Conservation (phyloP, 2,797 vertebrate genomes). For the Platyrinchus mystaceus region DNA sequence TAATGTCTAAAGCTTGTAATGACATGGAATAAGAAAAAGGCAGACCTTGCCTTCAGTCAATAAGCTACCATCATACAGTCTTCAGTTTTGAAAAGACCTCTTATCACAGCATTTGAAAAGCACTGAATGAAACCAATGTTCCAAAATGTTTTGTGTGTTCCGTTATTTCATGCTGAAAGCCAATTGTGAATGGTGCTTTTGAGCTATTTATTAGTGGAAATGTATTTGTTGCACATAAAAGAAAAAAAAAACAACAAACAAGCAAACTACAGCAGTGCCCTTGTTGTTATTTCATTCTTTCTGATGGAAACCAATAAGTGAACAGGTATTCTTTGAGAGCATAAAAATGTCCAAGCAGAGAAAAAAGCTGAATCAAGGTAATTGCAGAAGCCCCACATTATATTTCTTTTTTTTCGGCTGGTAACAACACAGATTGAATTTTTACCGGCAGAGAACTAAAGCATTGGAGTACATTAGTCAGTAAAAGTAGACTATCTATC, state of each 20-base stretch:
- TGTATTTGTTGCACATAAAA: not conserved
- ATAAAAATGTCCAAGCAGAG: not conserved
- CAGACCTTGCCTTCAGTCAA: not conserved
- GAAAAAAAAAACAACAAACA: not conserved
- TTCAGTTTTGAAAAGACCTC: not conserved
- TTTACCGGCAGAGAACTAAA: not conserved
- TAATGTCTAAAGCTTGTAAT: not conserved
- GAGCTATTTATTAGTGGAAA: not conserved
- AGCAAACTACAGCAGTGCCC: not conserved
- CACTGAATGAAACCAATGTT: not conserved
- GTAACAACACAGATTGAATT: not conserved
- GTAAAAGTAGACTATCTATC: not conserved
- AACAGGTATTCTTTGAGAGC: not conserved
- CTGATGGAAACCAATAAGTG: not conserved
- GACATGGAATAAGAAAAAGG: not conserved
- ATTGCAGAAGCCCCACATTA: not conserved
- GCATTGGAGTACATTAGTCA: not conserved
- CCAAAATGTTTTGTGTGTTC: not conserved
- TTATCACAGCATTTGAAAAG: slow-evolving; percentile 2
- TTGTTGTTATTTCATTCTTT: not conserved
- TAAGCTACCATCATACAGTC: not conserved
- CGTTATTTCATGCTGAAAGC: not conserved
- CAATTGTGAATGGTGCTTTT: not conserved
- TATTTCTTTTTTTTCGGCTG: not conserved
- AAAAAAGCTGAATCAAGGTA: not conserved